Evolutionary conservation across 2,113 vertebrate genomes (phyloP).

Genomic region (Prunella fulvescens): DNA sequence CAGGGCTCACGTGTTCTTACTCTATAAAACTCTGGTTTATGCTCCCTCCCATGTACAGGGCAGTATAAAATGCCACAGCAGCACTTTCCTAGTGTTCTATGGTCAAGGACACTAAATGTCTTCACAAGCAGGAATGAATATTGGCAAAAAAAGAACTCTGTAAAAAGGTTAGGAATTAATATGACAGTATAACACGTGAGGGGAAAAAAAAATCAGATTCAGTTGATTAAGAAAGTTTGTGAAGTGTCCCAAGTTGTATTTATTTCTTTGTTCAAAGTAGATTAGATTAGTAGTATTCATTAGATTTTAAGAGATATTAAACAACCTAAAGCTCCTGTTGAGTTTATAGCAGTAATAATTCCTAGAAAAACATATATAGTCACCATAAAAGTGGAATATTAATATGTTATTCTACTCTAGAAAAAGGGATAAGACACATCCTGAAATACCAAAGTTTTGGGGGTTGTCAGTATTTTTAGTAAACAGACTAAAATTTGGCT

Average conservation of each 20-base stretch:
- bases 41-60: not conserved
- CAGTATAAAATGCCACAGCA: not conserved
- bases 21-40: not conserved
- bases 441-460: not conserved
- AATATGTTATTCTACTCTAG: not conserved
- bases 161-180: conserved; percentile 55
- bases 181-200: not conserved
- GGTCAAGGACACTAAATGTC: conserved; percentile 40
- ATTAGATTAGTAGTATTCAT: not conserved
- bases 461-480: not conserved
- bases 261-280: not conserved
- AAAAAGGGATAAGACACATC: not conserved
- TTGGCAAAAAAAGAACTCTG: not conserved
- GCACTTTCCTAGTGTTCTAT: conserved; percentile 21
- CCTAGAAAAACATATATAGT: not conserved
- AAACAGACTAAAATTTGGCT: not conserved
- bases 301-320: not conserved
- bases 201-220: not conserved
- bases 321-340: not conserved
- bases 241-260: not conserved
- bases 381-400: not conserved
- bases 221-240: not conserved
- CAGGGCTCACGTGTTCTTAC: not conserved
- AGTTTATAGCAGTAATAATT: not conserved
- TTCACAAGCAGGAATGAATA: conserved; percentile 60